phyloP scores from a whole-genome alignment of 2,888 invertebrate species.

The Embidobia sp. region DNA sequence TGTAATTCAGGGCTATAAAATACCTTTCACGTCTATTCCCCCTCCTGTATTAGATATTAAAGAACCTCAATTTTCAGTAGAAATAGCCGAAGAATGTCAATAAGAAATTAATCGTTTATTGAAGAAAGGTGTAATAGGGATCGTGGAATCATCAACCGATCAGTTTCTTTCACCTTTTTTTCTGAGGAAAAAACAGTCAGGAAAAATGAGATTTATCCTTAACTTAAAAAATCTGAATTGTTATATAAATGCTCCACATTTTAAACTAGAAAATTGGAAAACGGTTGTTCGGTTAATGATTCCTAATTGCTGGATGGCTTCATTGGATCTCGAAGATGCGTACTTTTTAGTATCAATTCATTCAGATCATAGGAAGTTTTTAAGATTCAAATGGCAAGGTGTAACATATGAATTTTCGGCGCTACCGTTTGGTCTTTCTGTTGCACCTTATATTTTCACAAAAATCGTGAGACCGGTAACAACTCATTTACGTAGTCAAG shows the following conservation, averaged over 20 bases:
- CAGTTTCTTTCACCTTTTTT: slow-evolving; percentile 43
- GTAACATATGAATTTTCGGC: slow-evolving; percentile 8
- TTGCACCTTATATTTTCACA: slow-evolving; percentile 19
- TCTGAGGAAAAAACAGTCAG: slow-evolving; percentile 22
- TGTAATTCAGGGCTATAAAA: slow-evolving; percentile 13
- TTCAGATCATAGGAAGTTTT: neutral
- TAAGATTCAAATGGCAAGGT: slow-evolving; percentile 21
- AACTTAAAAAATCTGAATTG: slow-evolving; percentile 11
- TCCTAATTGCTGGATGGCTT: slow-evolving; percentile 1
- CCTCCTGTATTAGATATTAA: no score
- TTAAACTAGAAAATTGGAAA: slow-evolving; percentile 22
- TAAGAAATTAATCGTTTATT: slow-evolving; percentile 3
- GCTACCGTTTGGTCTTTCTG: neutral
- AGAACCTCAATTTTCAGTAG: no score
- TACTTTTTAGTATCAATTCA: slow-evolving; percentile 1
- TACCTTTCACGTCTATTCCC: slow-evolving; percentile 1
- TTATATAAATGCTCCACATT: slow-evolving; percentile 24
- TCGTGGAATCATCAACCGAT: neutral
- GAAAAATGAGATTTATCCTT: slow-evolving; percentile 27
- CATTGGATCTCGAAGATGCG: neutral
- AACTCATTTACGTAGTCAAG: neutral
- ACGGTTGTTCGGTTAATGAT: slow-evolving; percentile 16
- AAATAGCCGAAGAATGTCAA: neutral
- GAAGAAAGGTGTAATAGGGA: slow-evolving; percentile 12
- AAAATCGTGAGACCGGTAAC: slow-evolving; percentile 12